Conservation (phyloP, 2,888 invertebrate species). For the Lasioglossum malachurum region DNA sequence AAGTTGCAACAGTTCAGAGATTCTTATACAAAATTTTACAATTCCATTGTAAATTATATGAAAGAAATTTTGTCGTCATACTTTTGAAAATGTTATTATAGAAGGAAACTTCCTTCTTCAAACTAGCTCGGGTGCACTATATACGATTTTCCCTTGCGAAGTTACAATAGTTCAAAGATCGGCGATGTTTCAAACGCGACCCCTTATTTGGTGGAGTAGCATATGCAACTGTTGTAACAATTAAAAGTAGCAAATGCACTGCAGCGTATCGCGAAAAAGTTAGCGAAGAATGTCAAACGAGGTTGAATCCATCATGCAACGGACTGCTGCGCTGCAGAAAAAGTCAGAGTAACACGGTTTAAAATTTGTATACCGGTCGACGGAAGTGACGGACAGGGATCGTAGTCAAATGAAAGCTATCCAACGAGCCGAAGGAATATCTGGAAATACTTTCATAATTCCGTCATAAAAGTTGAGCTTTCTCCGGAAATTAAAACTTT, state of each 20-base stretch:
- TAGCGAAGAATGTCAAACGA: background rate
- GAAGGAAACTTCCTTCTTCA: too few species aligned
- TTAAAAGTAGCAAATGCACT: too few species aligned
- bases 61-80: too few species aligned
- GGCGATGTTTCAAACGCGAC: background rate
- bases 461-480: constrained; percentile 4
- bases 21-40: too few species aligned
- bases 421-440: background rate
- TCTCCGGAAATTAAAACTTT: background rate
- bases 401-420: background rate
- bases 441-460: background rate
- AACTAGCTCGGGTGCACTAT: background rate
- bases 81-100: too few species aligned
- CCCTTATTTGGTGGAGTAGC: background rate
- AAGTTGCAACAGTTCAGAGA: background rate
- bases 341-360: background rate
- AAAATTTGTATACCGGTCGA: background rate
- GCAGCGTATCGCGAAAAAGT: background rate
- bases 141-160: background rate
- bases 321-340: background rate
- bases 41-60: too few species aligned
- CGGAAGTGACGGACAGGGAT: background rate
- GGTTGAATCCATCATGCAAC: background rate
- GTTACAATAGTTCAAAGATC: background rate
- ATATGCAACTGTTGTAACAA: too few species aligned